Evolutionary conservation across 1,140 invertebrate species (phyloP).

Genomic region (Drosophila quadrilineata): DNA sequence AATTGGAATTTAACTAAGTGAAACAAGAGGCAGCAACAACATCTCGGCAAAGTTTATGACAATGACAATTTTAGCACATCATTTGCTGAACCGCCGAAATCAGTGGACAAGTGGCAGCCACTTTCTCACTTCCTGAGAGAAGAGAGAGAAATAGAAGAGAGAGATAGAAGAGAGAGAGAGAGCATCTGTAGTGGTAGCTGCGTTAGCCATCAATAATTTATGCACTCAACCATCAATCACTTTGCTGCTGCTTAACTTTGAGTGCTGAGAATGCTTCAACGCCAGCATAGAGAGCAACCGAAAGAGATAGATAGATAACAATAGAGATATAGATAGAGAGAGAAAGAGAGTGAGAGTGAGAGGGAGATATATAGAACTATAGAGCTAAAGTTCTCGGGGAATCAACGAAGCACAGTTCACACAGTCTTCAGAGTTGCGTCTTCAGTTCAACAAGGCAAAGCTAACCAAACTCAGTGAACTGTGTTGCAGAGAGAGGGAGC

Average conservation of each 20-base stretch:
- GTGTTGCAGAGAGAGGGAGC: conserved; percentile 26
- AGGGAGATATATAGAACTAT: no score
- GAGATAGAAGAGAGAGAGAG: no score
- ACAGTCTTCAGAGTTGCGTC: not conserved
- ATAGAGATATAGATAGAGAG: conserved; percentile 9
- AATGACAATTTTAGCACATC: conserved; percentile 61
- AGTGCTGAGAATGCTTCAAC: conserved; percentile 33
- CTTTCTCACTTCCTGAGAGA: no score
- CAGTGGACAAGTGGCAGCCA: conserved; percentile 6
- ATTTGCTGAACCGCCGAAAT: conserved; percentile 41
- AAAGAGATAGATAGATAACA: no score
- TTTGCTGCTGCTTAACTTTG: conserved; percentile 70
- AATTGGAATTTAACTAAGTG: no score
- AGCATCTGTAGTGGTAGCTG: no score
- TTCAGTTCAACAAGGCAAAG: conserved; percentile 15
- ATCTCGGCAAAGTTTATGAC: no score
- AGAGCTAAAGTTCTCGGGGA: conserved; percentile 16
- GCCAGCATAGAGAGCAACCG: conserved; percentile 26
- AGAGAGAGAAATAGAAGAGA: no score
- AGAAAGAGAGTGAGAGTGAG: no score
- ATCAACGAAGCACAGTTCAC: conserved; percentile 25
- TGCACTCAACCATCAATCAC: conserved; percentile 78
- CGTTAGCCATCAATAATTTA: conserved; percentile 77
- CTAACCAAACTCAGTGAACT: conserved; percentile 73
- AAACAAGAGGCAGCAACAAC: no score